Conservation (phyloP, 1,140 invertebrate genomes). For the Hormaphis cornu region DNA sequence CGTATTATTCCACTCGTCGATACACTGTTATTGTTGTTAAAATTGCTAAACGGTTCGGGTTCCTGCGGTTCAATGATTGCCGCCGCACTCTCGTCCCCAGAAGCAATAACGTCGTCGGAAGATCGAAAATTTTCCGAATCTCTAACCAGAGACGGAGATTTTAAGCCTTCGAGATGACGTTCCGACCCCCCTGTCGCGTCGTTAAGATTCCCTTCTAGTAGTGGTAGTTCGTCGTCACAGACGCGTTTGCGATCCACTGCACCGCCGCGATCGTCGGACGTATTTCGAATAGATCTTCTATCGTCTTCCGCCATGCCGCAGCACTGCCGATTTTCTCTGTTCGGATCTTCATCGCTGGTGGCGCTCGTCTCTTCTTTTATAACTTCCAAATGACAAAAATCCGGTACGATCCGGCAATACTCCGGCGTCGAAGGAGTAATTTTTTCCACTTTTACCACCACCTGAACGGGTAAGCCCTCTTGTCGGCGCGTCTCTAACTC, state of each 20-base stretch:
- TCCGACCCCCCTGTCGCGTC: not conserved
- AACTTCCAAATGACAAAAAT: constrained; percentile 37
- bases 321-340: constrained; percentile 33
- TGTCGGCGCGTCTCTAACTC: constrained; percentile 6
- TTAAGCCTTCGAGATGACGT: not conserved
- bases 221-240: too few species aligned
- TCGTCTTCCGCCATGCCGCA: constrained; percentile 35
- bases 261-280: constrained; percentile 35
- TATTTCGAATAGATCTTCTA: constrained; percentile 35
- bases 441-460: constrained; percentile 17
- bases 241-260: constrained; percentile 6
- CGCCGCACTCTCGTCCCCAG: not conserved
- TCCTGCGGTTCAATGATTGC: not conserved
- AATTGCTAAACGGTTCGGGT: not conserved
- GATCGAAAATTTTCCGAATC: not conserved
- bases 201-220: not conserved
- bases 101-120: not conserved
- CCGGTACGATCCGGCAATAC: constrained; percentile 18
- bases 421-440: not conserved
- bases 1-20: too few species aligned
- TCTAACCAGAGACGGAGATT: not conserved
- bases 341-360: constrained; percentile 36
- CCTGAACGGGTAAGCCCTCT: constrained; percentile 13
- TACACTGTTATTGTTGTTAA: too few species aligned
- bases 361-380: constrained; percentile 40